phyloP scores from a whole-genome alignment of 2,888 invertebrate genomes.

The Galerucella pusilla region DNA sequence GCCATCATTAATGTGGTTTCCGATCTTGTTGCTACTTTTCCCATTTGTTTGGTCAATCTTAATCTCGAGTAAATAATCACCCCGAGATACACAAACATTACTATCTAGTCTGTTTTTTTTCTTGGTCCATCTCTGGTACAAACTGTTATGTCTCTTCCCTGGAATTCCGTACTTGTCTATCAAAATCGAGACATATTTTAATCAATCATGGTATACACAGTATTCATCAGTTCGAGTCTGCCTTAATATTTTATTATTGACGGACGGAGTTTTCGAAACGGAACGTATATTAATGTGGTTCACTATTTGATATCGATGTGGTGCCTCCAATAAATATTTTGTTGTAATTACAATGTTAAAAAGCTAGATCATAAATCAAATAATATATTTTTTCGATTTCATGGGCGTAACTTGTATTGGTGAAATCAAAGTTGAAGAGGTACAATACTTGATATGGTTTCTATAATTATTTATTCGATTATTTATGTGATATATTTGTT shows the following conservation, averaged over 20 bases:
- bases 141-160: conserved; percentile 6
- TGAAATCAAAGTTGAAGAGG: not conserved
- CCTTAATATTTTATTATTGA: conserved; percentile 23
- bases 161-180: conserved; percentile 28
- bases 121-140: not conserved
- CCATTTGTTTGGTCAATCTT: not conserved
- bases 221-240: conserved; percentile 1
- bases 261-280: conserved; percentile 25
- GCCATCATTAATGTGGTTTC: no score
- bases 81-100: no score
- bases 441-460: not conserved
- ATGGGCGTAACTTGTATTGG: conserved; percentile 13
- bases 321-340: conserved; percentile 29
- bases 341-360: conserved; percentile 31
- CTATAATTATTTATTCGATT: no score
- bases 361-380: conserved; percentile 28
- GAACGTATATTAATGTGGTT: conserved; percentile 29
- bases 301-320: conserved; percentile 29
- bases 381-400: conserved; percentile 1
- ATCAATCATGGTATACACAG: conserved; percentile 25
- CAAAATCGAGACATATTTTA: conserved; percentile 20
- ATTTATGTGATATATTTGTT: no score
- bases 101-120: not conserved
- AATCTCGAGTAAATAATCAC: no score
- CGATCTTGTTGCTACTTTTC: not conserved